These are phyloP conservation scores for Apeira syringaria DNA, from an alignment of 2,888 invertebrate genomes.

Conservation along the genomic window DNA sequence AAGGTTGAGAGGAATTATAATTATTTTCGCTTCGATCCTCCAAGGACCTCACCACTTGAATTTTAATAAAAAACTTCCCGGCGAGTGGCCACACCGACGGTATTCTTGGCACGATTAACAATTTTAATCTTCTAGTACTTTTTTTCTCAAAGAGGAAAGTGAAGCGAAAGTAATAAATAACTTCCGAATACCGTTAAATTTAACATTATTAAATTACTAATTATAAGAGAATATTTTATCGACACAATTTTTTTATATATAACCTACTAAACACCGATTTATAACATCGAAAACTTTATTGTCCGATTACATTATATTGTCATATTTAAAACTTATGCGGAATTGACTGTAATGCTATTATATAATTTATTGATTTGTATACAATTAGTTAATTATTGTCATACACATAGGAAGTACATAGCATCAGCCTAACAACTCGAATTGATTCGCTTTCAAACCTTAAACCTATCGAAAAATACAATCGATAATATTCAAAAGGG, in stretches of 20 bases:
- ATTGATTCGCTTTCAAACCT: slow-evolving; percentile 43
- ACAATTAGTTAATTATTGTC: slow-evolving; percentile 64
- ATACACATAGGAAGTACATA: slow-evolving; percentile 45
- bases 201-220: slow-evolving; percentile 38
- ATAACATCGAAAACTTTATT: slow-evolving; percentile 58
- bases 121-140: slow-evolving; percentile 24
- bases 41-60: slow-evolving; percentile 49
- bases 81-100: slow-evolving; percentile 18
- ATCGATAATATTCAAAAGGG: slow-evolving; percentile 62
- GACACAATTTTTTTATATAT: slow-evolving; percentile 41
- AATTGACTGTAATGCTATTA: slow-evolving; percentile 68
- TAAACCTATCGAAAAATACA: slow-evolving; percentile 75
- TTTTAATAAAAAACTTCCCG: slow-evolving; percentile 34
- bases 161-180: slow-evolving; percentile 40
- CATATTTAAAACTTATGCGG: slow-evolving; percentile 51
- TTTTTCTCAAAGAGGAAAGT: slow-evolving; percentile 19
- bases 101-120: slow-evolving; percentile 12
- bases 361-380: slow-evolving; percentile 71
- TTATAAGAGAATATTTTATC: slow-evolving; percentile 38
- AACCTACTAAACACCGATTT: slow-evolving; percentile 58
- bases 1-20: slow-evolving; percentile 15
- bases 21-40: slow-evolving; percentile 38
- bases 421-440: slow-evolving; percentile 34
- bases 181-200: slow-evolving; percentile 32
- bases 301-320: slow-evolving; percentile 60